A percentile compares a stretch with the other conserved stretches of the same genome.
Conservation (phyloP, 1,140 invertebrate genomes). For the Orchestia grillus region DNA sequence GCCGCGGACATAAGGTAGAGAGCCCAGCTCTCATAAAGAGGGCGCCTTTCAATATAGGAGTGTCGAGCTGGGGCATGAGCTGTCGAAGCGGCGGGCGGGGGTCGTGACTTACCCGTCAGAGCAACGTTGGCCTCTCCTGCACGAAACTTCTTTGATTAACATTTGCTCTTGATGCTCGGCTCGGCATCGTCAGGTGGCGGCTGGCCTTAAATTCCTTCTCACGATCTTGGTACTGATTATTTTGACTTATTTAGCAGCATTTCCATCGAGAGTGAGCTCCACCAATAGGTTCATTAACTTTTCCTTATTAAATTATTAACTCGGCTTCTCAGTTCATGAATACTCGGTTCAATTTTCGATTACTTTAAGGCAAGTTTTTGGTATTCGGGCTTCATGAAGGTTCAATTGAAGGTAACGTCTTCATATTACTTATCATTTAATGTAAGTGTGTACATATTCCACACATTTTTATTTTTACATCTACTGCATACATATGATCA, state of each 20-base stretch:
- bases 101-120: slow-evolving; percentile 47
- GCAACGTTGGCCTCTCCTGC: neutral
- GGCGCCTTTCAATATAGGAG: slow-evolving; percentile 24
- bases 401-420: no score
- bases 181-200: neutral
- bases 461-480: no score
- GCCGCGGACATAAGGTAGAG: neutral
- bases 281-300: neutral
- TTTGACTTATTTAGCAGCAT: slow-evolving; percentile 9
- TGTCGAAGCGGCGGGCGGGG: neutral
- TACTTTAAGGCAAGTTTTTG: neutral
- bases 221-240: neutral
- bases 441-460: no score
- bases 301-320: neutral
- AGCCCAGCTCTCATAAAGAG: neutral
- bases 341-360: neutral
- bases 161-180: neutral
- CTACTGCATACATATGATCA: no score
- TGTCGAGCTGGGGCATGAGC: neutral
- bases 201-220: slow-evolving; percentile 29
- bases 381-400: no score
- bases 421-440: no score
- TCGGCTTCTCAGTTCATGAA: neutral
- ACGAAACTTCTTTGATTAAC: neutral
- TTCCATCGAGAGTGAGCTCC: neutral